phyloP scores from a whole-genome alignment of 2,113 vertebrate species.

The Mastomys coucha region DNA sequence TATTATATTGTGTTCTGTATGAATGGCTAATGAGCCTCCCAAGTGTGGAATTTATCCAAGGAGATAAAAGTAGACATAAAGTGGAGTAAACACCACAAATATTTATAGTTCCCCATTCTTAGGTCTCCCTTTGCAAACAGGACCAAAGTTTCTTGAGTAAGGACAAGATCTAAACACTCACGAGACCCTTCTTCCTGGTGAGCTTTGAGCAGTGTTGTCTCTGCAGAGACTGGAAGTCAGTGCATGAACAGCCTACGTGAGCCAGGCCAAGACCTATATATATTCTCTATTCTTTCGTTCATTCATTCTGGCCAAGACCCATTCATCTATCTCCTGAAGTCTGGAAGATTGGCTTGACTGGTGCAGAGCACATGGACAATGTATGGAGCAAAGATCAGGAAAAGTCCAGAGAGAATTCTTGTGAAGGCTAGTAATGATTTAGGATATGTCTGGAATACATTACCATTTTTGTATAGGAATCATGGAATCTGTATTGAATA shows the following conservation, averaged over 20 bases:
- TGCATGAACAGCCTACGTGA: neutral
- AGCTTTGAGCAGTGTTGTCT: neutral
- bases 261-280: neutral
- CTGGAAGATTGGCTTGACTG: neutral
- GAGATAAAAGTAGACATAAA: constrained; percentile 60
- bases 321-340: neutral
- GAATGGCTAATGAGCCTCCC: constrained; percentile 80
- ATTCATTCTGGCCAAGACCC: neutral
- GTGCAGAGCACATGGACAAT: fast-evolving
- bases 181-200: neutral
- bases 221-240: neutral
- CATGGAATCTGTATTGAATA: no score
- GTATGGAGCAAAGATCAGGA: neutral
- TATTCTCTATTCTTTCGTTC: neutral
- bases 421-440: neutral
- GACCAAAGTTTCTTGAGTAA: neutral
- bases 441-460: neutral
- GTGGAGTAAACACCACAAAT: constrained; percentile 62
- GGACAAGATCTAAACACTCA: neutral
- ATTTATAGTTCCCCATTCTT: constrained; percentile 10
- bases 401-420: neutral
- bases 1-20: constrained; percentile 78
- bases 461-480: neutral
- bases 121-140: neutral
- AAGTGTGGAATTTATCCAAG: constrained; percentile 76